Base-by-base conservation (phyloP, 2,113 vertebrate species). In the Neodon shergylaensis region DNA sequence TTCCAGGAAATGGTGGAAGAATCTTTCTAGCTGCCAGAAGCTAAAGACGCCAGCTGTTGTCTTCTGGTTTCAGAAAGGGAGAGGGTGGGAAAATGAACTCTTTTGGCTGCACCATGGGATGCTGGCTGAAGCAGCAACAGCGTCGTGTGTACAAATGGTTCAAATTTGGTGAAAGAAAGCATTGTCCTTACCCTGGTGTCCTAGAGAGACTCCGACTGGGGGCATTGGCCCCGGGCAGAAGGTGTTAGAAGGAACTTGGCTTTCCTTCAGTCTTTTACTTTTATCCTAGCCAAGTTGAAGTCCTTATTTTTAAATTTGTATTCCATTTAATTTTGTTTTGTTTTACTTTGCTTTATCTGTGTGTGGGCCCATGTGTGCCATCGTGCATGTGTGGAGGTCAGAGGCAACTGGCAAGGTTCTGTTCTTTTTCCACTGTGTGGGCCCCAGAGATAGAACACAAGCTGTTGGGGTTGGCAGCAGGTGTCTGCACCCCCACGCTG, bases 61-160 rank as follows among this genome's bases (percentile, higher is more conserved):
- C 70, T 74, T 93, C 52, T 73, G 90, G 52, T 95, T 28, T 92
- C 16, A 49, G 54, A 68, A 95, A 47, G 9, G 73, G 47, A 72
- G 47, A 94, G 52, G 14, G 63, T 88, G 77, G 52, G 58, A 61
- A 88, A 81, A 31, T 24, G 76, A 93, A 91, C 58, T 63, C 77
- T 83, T 92, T 95, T 86, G 81, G 63, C 72, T 74, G 36, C 26
- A 52, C 21, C 39, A 0, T 65, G 44, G 16, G 54, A 24, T 83
- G 85, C 89, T 72, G 77, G 58, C 72, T 91, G 33, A 61, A 65
- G 28, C 39, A 19, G n/a, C 42, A 22, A 61, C 63, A 95, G 76
- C 85, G 28, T 39, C 17, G 24, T 42, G 31, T 26, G 19, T 84
- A n/a, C 21, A 78, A 24, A 79, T 11, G 65, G 39, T 79, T 92